These are phyloP conservation scores for Thaumatotibia leucotreta DNA, from an alignment of 1,140 invertebrate genomes.

Conservation along the genomic window DNA sequence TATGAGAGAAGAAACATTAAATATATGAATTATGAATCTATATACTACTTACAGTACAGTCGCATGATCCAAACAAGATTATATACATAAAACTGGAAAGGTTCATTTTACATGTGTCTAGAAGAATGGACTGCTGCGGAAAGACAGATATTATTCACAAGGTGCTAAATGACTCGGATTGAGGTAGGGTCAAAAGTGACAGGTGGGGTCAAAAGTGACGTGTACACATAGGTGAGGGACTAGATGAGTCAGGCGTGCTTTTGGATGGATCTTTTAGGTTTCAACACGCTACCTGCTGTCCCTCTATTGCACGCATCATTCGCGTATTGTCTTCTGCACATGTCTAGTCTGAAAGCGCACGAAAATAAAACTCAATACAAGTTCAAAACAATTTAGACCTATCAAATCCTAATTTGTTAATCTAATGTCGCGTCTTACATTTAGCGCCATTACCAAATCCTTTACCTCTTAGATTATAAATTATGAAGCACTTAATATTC, in stretches of 20 bases:
- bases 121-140: slow-evolving; percentile 36
- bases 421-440: slow-evolving; percentile 28
- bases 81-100: slow-evolving; percentile 46
- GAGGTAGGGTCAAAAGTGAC: slow-evolving; percentile 31
- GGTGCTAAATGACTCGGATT: slow-evolving; percentile 51
- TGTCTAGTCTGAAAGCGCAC: slow-evolving; percentile 92
- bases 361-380: slow-evolving; percentile 57
- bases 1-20: not conserved
- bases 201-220: slow-evolving; percentile 40
- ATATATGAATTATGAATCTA: slow-evolving; percentile 33
- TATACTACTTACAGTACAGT: slow-evolving; percentile 38
- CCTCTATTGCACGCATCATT: slow-evolving; percentile 97
- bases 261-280: slow-evolving; percentile 40
- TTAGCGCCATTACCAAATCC: slow-evolving; percentile 75
- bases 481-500: slow-evolving; percentile 65
- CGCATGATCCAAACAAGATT: slow-evolving; percentile 25
- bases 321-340: slow-evolving; percentile 96
- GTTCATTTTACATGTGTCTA: slow-evolving; percentile 29
- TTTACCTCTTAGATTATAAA: slow-evolving; percentile 65
- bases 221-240: slow-evolving; percentile 60
- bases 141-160: slow-evolving; percentile 71
- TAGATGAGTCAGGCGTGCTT: slow-evolving; percentile 60
- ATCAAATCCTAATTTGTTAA: slow-evolving; percentile 36
- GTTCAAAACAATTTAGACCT: slow-evolving; percentile 20
- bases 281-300: slow-evolving; percentile 91